Evolutionary conservation across 1,140 invertebrate species (phyloP).

Genomic region (Drosophila yakuba): DNA sequence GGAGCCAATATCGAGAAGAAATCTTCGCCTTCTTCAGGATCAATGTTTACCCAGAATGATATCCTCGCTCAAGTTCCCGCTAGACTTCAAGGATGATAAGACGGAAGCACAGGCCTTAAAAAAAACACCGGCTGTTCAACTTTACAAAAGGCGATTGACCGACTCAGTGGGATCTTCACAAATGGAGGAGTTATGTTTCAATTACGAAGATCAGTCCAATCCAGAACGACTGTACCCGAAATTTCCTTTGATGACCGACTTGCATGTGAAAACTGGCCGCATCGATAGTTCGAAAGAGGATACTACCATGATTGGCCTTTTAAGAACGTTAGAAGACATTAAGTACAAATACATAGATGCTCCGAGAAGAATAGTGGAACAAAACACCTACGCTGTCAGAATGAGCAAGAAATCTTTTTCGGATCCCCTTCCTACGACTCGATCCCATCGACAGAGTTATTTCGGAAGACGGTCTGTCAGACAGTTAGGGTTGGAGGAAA

Average conservation of each 20-base stretch:
- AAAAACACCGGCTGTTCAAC: neutral
- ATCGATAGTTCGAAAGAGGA: neutral
- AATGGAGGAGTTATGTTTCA: constrained; percentile 17
- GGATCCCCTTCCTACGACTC: neutral
- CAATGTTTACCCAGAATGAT: constrained; percentile 59
- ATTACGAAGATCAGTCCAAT: constrained; percentile 48
- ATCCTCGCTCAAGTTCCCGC: constrained; percentile 73
- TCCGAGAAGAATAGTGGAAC: constrained; percentile 9
- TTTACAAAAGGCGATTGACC: constrained; percentile 1
- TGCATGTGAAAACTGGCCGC: neutral
- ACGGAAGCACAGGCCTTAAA: neutral
- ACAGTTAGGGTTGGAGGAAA: neutral
- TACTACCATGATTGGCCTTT: constrained; percentile 8
- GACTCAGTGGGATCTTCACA: neutral
- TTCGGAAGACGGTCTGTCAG: neutral
- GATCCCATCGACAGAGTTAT: neutral
- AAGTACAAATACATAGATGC: constrained; percentile 25
- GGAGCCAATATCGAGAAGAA: neutral
- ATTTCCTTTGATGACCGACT: constrained; percentile 6
- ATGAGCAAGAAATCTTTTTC: neutral
- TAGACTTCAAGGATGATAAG: constrained; percentile 48
- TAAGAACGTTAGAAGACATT: constrained; percentile 37
- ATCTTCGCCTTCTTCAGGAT: constrained; percentile 18
- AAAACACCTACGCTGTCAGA: neutral
- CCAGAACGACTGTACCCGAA: constrained; percentile 65